Conservation (phyloP, 1,140 invertebrate genomes). For the Lucilia cuprina region DNA sequence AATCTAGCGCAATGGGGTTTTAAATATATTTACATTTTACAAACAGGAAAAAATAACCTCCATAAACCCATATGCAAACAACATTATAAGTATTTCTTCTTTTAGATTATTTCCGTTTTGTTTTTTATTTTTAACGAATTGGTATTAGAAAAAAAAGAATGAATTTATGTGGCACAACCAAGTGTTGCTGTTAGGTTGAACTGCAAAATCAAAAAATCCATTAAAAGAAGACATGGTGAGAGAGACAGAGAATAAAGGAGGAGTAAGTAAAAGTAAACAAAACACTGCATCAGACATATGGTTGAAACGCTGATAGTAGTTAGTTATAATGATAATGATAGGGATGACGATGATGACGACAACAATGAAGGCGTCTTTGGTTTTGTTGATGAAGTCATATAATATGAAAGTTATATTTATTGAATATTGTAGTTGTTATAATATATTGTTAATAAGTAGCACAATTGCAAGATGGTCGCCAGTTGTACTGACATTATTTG, state of each 20-base stretch:
- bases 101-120: background rate
- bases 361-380: background rate
- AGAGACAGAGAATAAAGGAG: background rate
- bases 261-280: background rate
- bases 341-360: background rate
- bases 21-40: background rate
- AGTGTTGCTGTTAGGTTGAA: background rate
- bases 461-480: background rate
- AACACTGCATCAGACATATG: background rate
- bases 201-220: background rate
- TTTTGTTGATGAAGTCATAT: background rate
- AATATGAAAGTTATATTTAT: background rate
- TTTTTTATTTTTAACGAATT: background rate
- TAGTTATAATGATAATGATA: background rate
- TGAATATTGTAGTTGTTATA: background rate
- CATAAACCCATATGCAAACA: conserved; percentile 1
- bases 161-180: background rate
- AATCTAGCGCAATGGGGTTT: background rate
- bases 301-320: background rate
- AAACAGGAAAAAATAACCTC: background rate
- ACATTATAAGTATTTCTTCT: background rate
- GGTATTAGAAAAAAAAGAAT: background rate
- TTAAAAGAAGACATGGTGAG: background rate
- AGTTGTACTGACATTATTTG: background rate
- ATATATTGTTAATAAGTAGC: background rate